Conservation (phyloP, 2,113 vertebrate genomes). For the Ochotona curzoniae region DNA sequence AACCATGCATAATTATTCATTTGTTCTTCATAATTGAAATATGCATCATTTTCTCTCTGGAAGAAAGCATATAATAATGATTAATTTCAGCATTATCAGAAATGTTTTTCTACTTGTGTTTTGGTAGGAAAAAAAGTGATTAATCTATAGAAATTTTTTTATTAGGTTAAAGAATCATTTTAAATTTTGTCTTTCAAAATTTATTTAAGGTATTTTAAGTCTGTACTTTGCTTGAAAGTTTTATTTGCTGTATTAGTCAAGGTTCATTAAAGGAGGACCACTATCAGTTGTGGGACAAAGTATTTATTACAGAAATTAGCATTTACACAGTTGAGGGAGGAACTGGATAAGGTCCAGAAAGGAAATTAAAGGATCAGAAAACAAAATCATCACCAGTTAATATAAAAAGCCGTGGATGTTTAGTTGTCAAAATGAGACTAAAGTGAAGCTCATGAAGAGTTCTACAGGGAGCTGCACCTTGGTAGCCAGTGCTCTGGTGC, state of each 20-base stretch:
- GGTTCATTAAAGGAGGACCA: neutral
- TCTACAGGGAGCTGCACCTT: neutral
- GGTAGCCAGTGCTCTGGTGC: neutral
- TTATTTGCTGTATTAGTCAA: neutral
- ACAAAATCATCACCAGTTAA: neutral
- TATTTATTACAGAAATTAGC: neutral
- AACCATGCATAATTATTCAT: neutral
- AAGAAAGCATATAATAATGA: neutral
- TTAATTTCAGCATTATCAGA: neutral
- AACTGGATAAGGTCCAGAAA: neutral
- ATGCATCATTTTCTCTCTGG: neutral
- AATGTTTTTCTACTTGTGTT: slow-evolving; percentile 19
- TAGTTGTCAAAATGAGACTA: neutral
- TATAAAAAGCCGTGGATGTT: neutral
- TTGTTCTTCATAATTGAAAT: slow-evolving; percentile 47
- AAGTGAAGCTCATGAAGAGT: neutral
- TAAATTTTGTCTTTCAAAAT: slow-evolving; percentile 17
- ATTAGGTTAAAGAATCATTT: neutral
- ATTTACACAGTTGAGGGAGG: neutral
- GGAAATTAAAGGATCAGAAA: neutral
- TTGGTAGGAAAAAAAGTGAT: neutral
- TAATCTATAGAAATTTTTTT: slow-evolving; percentile 14
- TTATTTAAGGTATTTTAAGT: slow-evolving; percentile 7
- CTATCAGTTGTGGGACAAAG: neutral
- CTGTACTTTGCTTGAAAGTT: neutral